Evolutionary conservation across 2,113 vertebrate genomes (phyloP), one percentile per base, ranked within the genome.

Genomic region (Oxyura jamaicensis): DNA sequence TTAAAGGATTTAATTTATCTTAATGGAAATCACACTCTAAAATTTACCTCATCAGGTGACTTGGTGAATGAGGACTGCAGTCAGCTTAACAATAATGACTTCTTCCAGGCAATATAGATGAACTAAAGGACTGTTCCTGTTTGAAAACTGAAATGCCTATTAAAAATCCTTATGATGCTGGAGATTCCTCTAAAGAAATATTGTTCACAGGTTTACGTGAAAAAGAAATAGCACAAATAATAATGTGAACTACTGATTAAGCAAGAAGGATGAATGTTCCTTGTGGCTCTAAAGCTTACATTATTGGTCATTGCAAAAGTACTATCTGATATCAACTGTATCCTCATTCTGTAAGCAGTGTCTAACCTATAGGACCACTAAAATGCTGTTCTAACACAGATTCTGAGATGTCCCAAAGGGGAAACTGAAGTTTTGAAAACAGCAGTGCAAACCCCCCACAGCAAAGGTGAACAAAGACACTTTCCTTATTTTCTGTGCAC

Each of bases 251-350:
- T 65, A 35, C 13, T 23, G 13, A 35, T 31, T 69, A 4, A 84
- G 33, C 19, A 69, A 53, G 42, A 59, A 33, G 28, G 4, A 28
- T 0, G 0, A 56, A 33, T n/a, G 35, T 3, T 75, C 28, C 26
- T 76, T 69, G 25, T 60, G 50, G 23, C 59, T 77, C 14, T 48
- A 62, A 73, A 88, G 16, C 6, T 88, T 36, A 41, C 25, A 4
- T 25, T 68, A 9, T 5, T 67, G 35, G 31, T 56, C 17, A 35
- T 5, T 62, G 29, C 18, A 86, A 71, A 84, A 91, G 13, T 31
- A 81, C 29, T 69, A 0, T 26, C 39, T 77, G 44, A 1, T 31
- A 63, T n/a, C 44, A 46, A 13, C 4, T 62, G 9, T 63, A 71
- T 66, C 41, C 41, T 58, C 35, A 6, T 74, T 7, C 44, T 33